phyloP scores from a whole-genome alignment of 2,113 vertebrate genomes.

The Sinosuthora webbiana region DNA sequence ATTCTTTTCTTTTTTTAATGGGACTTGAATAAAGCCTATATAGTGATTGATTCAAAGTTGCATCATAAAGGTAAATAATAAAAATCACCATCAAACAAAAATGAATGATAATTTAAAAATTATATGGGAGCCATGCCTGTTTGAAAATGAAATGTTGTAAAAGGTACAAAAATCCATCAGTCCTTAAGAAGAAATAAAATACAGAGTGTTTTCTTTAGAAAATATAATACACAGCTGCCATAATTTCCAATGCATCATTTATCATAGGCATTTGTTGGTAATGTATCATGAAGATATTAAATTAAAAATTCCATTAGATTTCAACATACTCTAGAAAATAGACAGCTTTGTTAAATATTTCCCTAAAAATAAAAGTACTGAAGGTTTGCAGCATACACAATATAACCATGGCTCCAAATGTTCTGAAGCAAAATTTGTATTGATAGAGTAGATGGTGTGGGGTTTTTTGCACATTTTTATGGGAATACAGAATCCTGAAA shows the following conservation, averaged over 20 bases:
- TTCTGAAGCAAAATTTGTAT: not conserved
- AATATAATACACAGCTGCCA: not conserved
- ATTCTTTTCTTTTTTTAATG: not conserved
- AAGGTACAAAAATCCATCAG: not conserved
- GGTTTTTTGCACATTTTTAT: not conserved
- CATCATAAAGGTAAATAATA: not conserved
- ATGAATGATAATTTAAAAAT: slow-evolving; percentile 18
- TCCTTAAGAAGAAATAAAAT: slow-evolving; percentile 3
- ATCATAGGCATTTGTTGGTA: not conserved
- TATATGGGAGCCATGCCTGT: not conserved
- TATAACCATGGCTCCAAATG: not conserved
- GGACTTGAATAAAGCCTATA: not conserved
- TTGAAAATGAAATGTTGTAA: slow-evolving; percentile 9
- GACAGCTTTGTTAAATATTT: not conserved
- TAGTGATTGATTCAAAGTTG: not conserved
- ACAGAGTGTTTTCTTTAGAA: not conserved
- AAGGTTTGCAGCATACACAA: not conserved
- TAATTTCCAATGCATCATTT: not conserved
- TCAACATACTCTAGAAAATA: not conserved
- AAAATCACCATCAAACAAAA: not conserved
- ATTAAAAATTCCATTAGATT: not conserved
- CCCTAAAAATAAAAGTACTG: not conserved
- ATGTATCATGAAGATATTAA: not conserved
- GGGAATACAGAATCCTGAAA: not conserved
- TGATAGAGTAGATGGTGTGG: not conserved